Conservation (phyloP, 2,888 invertebrate species). For the Mactromeris polynyma region DNA sequence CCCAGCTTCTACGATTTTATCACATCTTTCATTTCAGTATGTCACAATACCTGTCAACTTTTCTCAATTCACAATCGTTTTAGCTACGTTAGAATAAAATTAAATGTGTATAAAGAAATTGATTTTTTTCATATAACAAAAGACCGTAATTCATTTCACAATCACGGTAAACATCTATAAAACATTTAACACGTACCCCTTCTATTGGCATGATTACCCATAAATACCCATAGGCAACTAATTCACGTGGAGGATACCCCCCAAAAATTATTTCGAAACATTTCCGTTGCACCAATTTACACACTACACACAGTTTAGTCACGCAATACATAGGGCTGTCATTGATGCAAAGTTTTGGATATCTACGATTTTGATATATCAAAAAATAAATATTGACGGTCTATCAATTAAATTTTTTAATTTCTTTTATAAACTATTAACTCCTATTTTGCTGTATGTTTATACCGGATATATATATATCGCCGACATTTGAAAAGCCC, state of each 20-base stretch:
- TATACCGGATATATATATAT: too few relatives aligned
- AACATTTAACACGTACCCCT: background rate
- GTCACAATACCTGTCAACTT: conserved; percentile 63
- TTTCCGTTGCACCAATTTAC: background rate
- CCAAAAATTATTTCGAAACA: too few relatives aligned
- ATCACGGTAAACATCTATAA: conserved; percentile 17
- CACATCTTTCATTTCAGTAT: conserved; percentile 50
- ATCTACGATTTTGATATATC: too few relatives aligned
- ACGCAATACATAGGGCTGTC: background rate
- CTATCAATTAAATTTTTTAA: too few relatives aligned
- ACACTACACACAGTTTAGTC: background rate
- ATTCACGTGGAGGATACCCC: background rate
- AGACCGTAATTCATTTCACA: conserved; percentile 60
- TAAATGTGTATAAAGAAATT: conserved; percentile 55
- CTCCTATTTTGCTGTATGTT: too few relatives aligned
- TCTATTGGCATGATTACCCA: background rate
- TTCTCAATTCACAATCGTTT: conserved; percentile 55
- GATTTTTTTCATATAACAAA: conserved; percentile 57
- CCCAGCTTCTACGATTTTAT: conserved; percentile 68
- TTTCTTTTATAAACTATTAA: too few relatives aligned
- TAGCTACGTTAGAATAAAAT: conserved; percentile 43
- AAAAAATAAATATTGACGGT: too few relatives aligned
- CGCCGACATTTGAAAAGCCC: too few relatives aligned
- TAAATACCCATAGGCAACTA: background rate
- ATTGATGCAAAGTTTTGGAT: too few relatives aligned